Evolutionary conservation across 2,888 invertebrate species (phyloP), one percentile per base, ranked within the genome.

Genomic region (Nomada ruficornis): DNA sequence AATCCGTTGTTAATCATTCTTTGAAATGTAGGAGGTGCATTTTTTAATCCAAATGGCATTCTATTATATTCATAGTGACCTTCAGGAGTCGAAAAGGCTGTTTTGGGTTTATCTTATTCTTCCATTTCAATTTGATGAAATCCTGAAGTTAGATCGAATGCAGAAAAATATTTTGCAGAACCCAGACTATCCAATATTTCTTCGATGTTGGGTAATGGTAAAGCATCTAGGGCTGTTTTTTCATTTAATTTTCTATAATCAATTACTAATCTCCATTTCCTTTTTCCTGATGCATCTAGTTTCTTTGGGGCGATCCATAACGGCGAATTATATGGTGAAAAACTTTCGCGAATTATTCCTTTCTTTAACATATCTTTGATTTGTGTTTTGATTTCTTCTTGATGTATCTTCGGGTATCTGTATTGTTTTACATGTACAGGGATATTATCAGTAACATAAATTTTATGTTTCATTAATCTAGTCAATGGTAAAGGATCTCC

Each of bases 361-460:
- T 62, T 18, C 0, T 54, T 20, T 72, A 63, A 15, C 44, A 59
- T 62, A 2, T 44, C 15, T 5, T n/a, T 9, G n/a, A 62, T 52
- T 36, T 62, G 52, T 23, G 20, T n/a, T 15, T 71, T 18, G 36
- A 57, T 68, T 57, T 68, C 68, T 9, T 68, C 18, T 26, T 55
- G 42, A 57, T 68, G 68, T 23, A 69, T 63, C n/a, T 18, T 18
- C 7, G 54, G 54, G n/a, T 54, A 54, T 54, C 54, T 54, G 3
- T 54, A 54, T 54, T 54, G 54, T 18, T 54, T n/a, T 0, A 20
- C 18, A 54, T 54, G 18, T 1, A 54, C 15, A 2, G 54, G 20
- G 2, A 54, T 18, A 54, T 54, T 54, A 5, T 54, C 54, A 2
- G 54, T 54, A 18, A 20, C 7, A 20, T 54, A 1, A 20, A 54